These are phyloP conservation scores for Triops longicaudatus DNA, from an alignment of 1,140 invertebrate species.

Conservation along the genomic window DNA sequence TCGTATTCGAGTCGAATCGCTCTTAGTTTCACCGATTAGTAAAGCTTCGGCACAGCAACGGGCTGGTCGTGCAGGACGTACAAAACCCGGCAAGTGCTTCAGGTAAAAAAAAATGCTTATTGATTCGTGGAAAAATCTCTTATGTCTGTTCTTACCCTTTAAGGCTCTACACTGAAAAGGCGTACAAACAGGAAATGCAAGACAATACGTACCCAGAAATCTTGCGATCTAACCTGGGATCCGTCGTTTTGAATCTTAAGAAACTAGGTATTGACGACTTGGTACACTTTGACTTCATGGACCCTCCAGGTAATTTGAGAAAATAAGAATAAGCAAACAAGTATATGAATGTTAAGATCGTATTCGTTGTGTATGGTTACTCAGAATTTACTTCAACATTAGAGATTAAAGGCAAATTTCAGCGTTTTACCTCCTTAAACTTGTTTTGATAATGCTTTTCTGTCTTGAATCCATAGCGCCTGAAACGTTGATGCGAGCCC, in stretches of 20 bases:
- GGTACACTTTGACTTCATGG: constrained; percentile 99
- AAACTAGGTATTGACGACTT: constrained; percentile 98
- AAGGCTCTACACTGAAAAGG: constrained; percentile 95
- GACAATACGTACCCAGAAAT: constrained; percentile 99
- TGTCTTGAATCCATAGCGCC: constrained; percentile 57
- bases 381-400: no score
- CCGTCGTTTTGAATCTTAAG: constrained; percentile 95
- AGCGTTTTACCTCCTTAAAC: no score
- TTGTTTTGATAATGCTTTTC: constrained; percentile 22
- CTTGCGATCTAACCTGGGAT: constrained; percentile 88
- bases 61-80: constrained; percentile 93
- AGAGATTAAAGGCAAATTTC: no score
- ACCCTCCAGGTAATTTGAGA: constrained; percentile 66
- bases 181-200: constrained; percentile 98
- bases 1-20: constrained; percentile 90
- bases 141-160: background rate
- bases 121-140: background rate
- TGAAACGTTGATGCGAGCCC: constrained; percentile 97
- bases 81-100: constrained; percentile 96
- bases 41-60: constrained; percentile 99
- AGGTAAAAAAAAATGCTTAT: constrained; percentile 31
- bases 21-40: constrained; percentile 96
- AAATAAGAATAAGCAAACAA: constrained; percentile 4
- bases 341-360: no score
- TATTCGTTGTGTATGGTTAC: no score